Evolutionary conservation across 2,113 vertebrate species (phyloP).

Genomic region (Parus major): DNA sequence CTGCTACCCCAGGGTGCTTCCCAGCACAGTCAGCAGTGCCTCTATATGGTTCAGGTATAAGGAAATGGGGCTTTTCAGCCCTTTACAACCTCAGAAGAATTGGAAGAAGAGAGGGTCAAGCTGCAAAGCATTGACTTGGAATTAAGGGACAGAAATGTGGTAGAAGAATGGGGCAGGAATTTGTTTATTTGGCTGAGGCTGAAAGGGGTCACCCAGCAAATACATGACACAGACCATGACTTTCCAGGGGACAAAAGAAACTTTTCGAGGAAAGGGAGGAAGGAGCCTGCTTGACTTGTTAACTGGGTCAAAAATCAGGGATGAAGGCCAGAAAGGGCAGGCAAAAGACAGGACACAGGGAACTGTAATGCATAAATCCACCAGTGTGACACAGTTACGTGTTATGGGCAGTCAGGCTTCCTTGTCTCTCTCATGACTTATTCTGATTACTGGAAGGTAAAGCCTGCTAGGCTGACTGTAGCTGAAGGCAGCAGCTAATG

Average conservation of each 20-base stretch:
- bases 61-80: not conserved
- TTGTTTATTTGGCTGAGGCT: not conserved
- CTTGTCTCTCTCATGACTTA: not conserved
- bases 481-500: not conserved
- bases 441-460: not conserved
- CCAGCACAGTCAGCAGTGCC: not conserved
- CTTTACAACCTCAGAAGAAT: not conserved
- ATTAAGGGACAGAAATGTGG: not conserved
- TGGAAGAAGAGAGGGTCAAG: not conserved
- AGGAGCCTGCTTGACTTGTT: not conserved
- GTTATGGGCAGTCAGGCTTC: not conserved
- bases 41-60: not conserved
- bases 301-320: not conserved
- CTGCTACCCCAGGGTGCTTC: not conserved
- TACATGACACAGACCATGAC: not conserved
- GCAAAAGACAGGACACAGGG: not conserved
- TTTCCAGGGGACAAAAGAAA: not conserved
- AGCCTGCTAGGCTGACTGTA: not conserved
- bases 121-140: not conserved
- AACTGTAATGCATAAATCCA: not conserved
- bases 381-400: fast-evolving
- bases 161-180: not conserved
- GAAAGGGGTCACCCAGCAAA: not conserved
- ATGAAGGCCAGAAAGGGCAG: not conserved
- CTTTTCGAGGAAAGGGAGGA: not conserved